Evolutionary conservation across 37 sponge, comb jelly and placozoan species (phyloP).

Genomic region (Tethya wilhelma): DNA sequence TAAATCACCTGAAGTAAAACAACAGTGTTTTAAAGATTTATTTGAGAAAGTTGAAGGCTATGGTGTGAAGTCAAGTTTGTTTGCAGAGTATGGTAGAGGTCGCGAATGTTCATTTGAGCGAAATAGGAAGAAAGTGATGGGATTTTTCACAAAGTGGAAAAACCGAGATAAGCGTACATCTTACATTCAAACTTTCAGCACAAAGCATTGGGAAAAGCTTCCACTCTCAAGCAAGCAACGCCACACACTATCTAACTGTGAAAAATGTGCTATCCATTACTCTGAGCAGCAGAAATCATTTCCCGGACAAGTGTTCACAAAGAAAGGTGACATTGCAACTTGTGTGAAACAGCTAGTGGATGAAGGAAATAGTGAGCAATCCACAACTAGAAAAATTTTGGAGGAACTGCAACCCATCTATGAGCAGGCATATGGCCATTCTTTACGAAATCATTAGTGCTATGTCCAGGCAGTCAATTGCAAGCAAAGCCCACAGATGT

Average conservation of each 20-base stretch:
- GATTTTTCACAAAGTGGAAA: not conserved
- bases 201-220: not conserved
- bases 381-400: not conserved
- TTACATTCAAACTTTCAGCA: not conserved
- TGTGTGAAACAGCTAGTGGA: not conserved
- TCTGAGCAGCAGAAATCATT: constrained; percentile 4
- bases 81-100: not conserved
- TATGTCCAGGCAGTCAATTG: not conserved
- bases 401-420: constrained; percentile 6
- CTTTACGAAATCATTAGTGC: not conserved
- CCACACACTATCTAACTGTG: constrained; percentile 1
- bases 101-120: not conserved
- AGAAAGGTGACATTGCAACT: not conserved
- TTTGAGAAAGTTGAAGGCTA: not conserved
- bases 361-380: not conserved
- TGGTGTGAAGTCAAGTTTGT: not conserved
- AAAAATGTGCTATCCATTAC: constrained; percentile 5
- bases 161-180: not conserved
- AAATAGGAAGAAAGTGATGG: not conserved
- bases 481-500: constrained; percentile 8
- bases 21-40: not conserved
- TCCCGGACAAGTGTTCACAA: not conserved
- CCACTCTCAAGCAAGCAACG: not conserved
- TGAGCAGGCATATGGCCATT: constrained; percentile 3
- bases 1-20: not conserved